A percentile compares a stretch with the other conserved stretches of the same genome.
Evolutionary conservation across 2,113 vertebrate genomes (phyloP).

Genomic region (Hippocampus comes): DNA sequence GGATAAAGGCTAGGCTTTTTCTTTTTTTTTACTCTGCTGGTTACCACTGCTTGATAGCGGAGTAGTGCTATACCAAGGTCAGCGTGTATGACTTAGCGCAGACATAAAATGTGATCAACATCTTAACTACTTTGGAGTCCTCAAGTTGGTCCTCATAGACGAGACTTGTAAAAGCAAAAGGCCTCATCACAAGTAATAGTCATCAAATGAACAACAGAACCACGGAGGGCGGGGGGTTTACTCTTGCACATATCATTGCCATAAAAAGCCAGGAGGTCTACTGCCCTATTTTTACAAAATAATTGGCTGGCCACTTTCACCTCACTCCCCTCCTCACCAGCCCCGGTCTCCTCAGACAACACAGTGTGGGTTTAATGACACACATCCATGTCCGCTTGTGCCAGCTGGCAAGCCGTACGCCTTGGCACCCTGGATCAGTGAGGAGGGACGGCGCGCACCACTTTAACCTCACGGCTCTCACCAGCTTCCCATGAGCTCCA

Average conservation of each 20-base stretch:
- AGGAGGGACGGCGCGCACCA: slow-evolving; percentile 60
- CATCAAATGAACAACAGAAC: slow-evolving; percentile 54
- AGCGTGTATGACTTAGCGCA: slow-evolving; percentile 14
- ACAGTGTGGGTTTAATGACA: slow-evolving; percentile 73
- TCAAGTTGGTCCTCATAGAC: slow-evolving; percentile 31
- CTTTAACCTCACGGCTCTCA: slow-evolving; percentile 65
- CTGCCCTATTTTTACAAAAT: slow-evolving; percentile 70
- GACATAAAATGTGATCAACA: slow-evolving; percentile 1
- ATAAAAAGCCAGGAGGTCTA: slow-evolving; percentile 65
- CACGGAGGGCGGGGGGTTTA: slow-evolving; percentile 40
- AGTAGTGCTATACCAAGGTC: slow-evolving; percentile 16
- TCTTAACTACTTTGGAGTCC: slow-evolving; percentile 15
- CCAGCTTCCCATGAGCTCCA: slow-evolving; percentile 53
- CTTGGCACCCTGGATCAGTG: slow-evolving; percentile 47
- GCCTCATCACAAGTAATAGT: slow-evolving; percentile 56
- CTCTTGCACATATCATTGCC: slow-evolving; percentile 58
- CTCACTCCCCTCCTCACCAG: slow-evolving; percentile 11
- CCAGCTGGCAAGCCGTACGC: slow-evolving; percentile 59
- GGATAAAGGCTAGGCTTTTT: slow-evolving; percentile 2
- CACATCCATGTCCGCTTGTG: slow-evolving; percentile 58
- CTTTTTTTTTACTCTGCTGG: too few relatives aligned
- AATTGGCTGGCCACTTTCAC: slow-evolving; percentile 61
- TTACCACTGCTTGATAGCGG: slow-evolving; percentile 10
- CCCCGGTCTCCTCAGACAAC: slow-evolving; percentile 61
- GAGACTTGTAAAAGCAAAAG: slow-evolving; percentile 55